These are phyloP conservation scores for Cynopterus brachyotis DNA, from an alignment of 2,113 vertebrate genomes.

Conservation along the genomic window DNA sequence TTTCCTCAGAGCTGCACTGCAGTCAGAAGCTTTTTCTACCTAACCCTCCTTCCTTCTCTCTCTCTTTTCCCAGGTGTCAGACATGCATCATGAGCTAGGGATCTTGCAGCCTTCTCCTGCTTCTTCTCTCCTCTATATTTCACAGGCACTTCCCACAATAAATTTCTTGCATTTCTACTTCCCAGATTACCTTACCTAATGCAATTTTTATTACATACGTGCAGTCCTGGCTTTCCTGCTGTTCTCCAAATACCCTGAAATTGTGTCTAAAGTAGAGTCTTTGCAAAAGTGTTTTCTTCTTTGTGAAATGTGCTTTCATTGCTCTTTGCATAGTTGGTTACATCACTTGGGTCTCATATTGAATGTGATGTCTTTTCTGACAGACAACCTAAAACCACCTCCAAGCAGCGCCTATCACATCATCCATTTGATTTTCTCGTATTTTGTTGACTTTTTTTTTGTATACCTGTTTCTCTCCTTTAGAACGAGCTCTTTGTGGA, in stretches of 20 bases:
- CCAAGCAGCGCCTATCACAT: background rate
- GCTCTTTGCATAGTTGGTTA: background rate
- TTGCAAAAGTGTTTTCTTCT: background rate
- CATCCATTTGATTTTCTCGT: background rate
- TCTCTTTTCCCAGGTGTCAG: background rate
- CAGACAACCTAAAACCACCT: background rate
- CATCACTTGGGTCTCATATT: background rate
- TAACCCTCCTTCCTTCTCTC: background rate
- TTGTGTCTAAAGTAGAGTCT: background rate
- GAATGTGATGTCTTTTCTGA: background rate
- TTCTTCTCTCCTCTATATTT: background rate
- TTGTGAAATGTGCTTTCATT: background rate
- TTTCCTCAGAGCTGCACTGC: background rate
- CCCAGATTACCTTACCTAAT: background rate
- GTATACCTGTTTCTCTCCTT: background rate
- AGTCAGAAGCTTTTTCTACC: background rate
- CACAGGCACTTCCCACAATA: background rate
- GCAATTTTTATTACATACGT: rapidly evolving
- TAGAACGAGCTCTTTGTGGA: background rate
- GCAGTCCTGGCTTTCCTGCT: background rate
- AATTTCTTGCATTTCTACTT: background rate
- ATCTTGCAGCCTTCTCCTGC: background rate
- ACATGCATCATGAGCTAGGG: background rate
- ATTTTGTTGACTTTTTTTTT: background rate
- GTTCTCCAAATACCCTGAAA: background rate